Conservation (phyloP, 2,797 vertebrate genomes). For the Chlorospingus flavigularis region DNA sequence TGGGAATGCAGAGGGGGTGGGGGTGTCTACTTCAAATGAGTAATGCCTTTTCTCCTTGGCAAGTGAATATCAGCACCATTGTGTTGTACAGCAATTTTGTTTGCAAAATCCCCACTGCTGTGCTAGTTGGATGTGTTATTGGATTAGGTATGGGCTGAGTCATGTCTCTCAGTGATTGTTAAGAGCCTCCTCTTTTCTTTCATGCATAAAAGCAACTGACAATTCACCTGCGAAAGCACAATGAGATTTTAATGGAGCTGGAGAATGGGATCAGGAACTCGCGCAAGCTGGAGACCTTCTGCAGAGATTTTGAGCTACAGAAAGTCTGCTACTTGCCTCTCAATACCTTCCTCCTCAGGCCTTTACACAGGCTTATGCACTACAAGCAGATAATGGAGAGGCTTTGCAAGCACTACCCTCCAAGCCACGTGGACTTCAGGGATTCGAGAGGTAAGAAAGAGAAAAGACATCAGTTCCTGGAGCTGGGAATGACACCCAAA, state of each 20-base stretch:
- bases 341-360: conserved; percentile 93
- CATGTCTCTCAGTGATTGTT: background rate
- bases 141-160: background rate
- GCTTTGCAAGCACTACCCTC: conserved; percentile 92
- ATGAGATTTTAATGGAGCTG: conserved; percentile 87
- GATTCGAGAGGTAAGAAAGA: conserved; percentile 87
- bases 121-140: background rate
- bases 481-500: background rate
- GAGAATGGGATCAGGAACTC: conserved; percentile 85
- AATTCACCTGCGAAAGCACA: conserved; percentile 87
- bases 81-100: background rate
- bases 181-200: background rate
- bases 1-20: background rate
- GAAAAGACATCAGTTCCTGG: background rate
- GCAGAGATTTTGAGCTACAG: conserved; percentile 94
- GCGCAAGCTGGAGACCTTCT: conserved; percentile 84
- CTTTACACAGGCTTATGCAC: conserved; percentile 94
- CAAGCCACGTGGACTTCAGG: conserved; percentile 89
- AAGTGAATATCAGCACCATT: background rate
- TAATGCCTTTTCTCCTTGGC: background rate
- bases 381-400: conserved; percentile 97
- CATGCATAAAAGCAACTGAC: conserved; percentile 81
- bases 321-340: conserved; percentile 97
- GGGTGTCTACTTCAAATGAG: background rate
- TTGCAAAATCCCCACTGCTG: background rate